phyloP scores from a whole-genome alignment of 2,888 invertebrate species.

The Volucella inanis region DNA sequence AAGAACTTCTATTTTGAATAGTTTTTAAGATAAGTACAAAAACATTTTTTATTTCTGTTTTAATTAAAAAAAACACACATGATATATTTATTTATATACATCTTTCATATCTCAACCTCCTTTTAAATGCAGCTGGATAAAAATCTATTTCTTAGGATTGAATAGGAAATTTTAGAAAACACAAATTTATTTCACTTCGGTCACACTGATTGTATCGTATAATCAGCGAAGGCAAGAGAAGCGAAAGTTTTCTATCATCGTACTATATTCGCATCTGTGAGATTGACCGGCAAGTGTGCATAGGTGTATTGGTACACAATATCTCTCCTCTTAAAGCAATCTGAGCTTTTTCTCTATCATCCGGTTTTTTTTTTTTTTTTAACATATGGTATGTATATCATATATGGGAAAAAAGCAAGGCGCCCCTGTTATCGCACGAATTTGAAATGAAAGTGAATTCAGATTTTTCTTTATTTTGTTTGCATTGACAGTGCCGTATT shows the following conservation, averaged over 20 bases:
- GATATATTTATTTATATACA: too few species aligned
- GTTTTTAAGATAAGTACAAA: too few species aligned
- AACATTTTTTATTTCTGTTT: too few species aligned
- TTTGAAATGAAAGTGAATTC: conserved; percentile 69
- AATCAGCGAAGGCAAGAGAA: conserved; percentile 9
- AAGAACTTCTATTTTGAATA: too few species aligned
- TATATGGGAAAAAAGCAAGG: conserved; percentile 51
- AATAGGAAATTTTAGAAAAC: too few species aligned
- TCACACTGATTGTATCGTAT: too few species aligned
- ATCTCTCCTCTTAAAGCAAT: conserved; percentile 40
- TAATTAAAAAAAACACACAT: too few species aligned
- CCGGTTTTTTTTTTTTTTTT: conserved; percentile 1
- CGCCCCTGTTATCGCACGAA: conserved; percentile 67
- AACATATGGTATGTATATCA: too few species aligned
- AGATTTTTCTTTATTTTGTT: conserved; percentile 43
- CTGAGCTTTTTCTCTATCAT: conserved; percentile 47
- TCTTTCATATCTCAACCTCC: too few species aligned
- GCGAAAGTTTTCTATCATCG: conserved; percentile 61
- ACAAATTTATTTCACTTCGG: too few species aligned
- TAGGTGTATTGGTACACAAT: conserved; percentile 52
- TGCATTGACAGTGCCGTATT: conserved; percentile 25
- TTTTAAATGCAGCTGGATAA: too few species aligned
- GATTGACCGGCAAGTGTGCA: conserved; percentile 58
- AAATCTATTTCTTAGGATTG: too few species aligned
- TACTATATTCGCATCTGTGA: conserved; percentile 40